A percentile compares a stretch with the other conserved stretches of the same genome.
phyloP scores from a whole-genome alignment of 2,888 invertebrate genomes.

The Tetheella fluctuosa region DNA sequence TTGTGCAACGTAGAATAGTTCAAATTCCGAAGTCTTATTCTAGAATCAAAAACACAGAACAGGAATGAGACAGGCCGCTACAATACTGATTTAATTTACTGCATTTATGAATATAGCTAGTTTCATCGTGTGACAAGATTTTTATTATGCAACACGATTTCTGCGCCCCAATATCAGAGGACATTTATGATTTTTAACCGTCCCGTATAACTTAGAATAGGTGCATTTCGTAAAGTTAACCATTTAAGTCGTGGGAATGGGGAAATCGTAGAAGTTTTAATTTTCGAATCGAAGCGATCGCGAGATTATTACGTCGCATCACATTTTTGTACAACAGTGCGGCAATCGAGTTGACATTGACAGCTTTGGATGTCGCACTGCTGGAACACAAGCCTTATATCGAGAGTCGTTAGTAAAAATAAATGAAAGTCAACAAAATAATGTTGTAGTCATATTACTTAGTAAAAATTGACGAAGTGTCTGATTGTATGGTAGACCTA shows the following conservation, averaged over 20 bases:
- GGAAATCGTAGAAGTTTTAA: background rate
- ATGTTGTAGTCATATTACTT: background rate
- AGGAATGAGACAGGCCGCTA: no score
- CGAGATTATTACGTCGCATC: conserved; percentile 5
- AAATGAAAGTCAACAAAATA: background rate
- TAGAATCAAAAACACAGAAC: no score
- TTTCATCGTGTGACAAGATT: background rate
- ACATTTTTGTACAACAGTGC: conserved; percentile 16
- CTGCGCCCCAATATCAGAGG: conserved; percentile 3
- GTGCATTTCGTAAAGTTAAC: conserved; percentile 5
- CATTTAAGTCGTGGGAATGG: background rate
- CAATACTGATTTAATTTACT: no score
- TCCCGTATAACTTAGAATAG: conserved; percentile 8
- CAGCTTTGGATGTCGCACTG: conserved; percentile 28
- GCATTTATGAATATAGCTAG: no score
- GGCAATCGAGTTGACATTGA: background rate
- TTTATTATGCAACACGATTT: conserved; percentile 5
- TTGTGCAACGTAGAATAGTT: no score
- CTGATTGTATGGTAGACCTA: background rate
- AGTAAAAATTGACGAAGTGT: conserved; percentile 1
- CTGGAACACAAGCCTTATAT: conserved; percentile 25
- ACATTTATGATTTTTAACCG: conserved; percentile 12
- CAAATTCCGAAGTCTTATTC: no score
- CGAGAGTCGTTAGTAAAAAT: conserved; percentile 2
- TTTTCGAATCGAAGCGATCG: conserved; percentile 4